A percentile compares a stretch with the other conserved stretches of the same genome.
phyloP scores from a whole-genome alignment of 2,797 vertebrate genomes.

The Falco columbarius region DNA sequence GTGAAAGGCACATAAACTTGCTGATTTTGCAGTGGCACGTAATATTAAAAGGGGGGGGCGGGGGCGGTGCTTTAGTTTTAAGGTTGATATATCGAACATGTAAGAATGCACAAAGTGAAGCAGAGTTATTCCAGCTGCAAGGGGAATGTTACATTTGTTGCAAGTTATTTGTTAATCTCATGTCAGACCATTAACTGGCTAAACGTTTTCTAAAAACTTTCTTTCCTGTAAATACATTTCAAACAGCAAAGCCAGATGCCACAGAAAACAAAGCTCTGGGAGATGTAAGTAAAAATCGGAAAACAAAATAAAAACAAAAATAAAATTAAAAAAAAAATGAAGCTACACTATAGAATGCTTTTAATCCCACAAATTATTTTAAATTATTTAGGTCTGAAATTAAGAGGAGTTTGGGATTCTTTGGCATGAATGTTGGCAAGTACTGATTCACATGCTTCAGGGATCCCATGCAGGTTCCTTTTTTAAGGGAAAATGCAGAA shows the following conservation, averaged over 20 bases:
- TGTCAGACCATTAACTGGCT: constrained; percentile 29
- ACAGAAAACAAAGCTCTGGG: constrained; percentile 61
- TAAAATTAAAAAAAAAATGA: constrained; percentile 30
- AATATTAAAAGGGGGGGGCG: not conserved
- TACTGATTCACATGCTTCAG: constrained; percentile 77
- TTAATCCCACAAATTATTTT: constrained; percentile 36
- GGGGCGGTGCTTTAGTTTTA: not conserved
- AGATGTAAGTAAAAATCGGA: constrained; percentile 29
- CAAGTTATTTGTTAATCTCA: not conserved
- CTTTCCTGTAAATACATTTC: constrained; percentile 25
- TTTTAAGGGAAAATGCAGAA: constrained; percentile 55
- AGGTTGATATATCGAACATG: not conserved
- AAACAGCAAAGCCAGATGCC: constrained; percentile 40
- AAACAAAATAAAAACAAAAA: constrained; percentile 32
- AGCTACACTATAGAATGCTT: not conserved
- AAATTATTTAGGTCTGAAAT: constrained; percentile 3
- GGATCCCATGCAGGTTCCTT: constrained; percentile 75
- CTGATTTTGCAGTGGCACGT: not conserved
- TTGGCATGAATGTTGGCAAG: constrained; percentile 78
- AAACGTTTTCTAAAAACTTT: constrained; percentile 25
- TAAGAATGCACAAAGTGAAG: constrained; percentile 1
- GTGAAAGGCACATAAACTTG: not conserved
- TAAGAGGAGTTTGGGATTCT: not conserved
- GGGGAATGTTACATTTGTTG: not conserved
- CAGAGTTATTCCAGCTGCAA: constrained; percentile 13